Base-by-base conservation (phyloP, 2,797 vertebrate genomes). In the Sphaeramia orbicularis region DNA sequence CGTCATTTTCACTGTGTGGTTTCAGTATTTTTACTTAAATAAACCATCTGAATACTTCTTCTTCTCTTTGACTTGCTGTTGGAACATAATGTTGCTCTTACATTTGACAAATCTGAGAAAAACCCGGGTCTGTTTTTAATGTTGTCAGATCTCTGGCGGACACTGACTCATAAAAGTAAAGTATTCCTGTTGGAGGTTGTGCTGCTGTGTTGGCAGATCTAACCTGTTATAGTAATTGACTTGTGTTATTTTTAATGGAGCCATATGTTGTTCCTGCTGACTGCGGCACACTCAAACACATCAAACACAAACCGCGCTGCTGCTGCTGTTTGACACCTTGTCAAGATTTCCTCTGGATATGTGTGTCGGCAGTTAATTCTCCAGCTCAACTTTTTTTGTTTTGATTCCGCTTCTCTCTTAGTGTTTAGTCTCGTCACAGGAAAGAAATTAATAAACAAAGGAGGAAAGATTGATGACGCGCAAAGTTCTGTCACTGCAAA, bases 211-310 rank as follows among this genome's bases (percentile, higher is more conserved):
- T 81, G 74, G 83, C 87, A 86, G 41, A 85, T 81, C 67, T 43
- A 70, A 82, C 84, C 78, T 80, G 64, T 66, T 86, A 49, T 49
- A 38, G 80, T 89, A 84, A 91, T 85, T 87, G 83, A 84, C 77
- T 81, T 82, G 82, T 88, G 83, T 88, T 86, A 67, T 79, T 89
- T 87, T 82, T 86, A 81, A 89, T 88, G 80, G 83, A 76, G 73
- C 83, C 89, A 84, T 84, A 88, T 89, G 86, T 80, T 84, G 78
- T 78, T 84, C 51, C 59, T 85, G 87, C 86, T 85, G 86, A 90
- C 84, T 55, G 75, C 13, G 70, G 67, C 69, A 65, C 71, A 74
- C 76, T 49, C 56, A 6, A 7, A 74, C 72, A 78, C 65, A 45
- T 72, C 60, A 65, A 67, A 64, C 62, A 67, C 30, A 44, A 48